A percentile compares a stretch with the other conserved stretches of the same genome.
Evolutionary conservation across 2,888 invertebrate species (phyloP).

Genomic region (Aleiodes testaceus): DNA sequence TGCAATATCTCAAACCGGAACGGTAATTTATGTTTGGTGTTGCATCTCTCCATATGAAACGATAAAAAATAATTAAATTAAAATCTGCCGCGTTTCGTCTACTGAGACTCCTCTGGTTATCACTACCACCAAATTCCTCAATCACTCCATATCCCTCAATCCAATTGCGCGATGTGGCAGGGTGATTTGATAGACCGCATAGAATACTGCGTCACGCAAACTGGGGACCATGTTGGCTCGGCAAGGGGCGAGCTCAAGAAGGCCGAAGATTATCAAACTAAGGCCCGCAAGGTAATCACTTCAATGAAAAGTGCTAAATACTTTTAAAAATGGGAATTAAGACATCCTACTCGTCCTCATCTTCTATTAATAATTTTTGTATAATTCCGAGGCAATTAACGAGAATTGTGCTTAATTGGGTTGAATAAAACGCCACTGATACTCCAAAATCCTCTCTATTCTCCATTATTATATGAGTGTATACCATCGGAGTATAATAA

Average conservation of each 20-base stretch:
- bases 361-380: too few species aligned
- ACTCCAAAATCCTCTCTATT: too few species aligned
- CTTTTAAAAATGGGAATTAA: not conserved
- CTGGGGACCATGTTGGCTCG: conserved; percentile 87
- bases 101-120: conserved; percentile 57
- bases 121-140: conserved; percentile 30
- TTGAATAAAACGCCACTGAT: too few species aligned
- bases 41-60: conserved; percentile 45
- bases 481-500: conserved; percentile 13
- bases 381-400: too few species aligned
- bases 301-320: conserved; percentile 9
- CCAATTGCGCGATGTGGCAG: conserved; percentile 74
- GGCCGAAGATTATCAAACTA: conserved; percentile 88
- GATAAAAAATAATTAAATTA: conserved; percentile 28
- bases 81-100: conserved; percentile 27
- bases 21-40: conserved; percentile 51
- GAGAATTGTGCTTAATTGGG: too few species aligned
- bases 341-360: too few species aligned
- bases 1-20: conserved; percentile 43
- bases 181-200: conserved; percentile 96
- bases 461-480: too few species aligned
- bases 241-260: conserved; percentile 85
- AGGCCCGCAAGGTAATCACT: conserved; percentile 88
- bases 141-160: conserved; percentile 45
- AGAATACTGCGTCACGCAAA: conserved; percentile 93